A percentile compares a stretch with the other conserved stretches of the same genome.
These are phyloP conservation scores for Cyaniris semiargus DNA, from an alignment of 2,888 invertebrate species.

Conservation along the genomic window DNA sequence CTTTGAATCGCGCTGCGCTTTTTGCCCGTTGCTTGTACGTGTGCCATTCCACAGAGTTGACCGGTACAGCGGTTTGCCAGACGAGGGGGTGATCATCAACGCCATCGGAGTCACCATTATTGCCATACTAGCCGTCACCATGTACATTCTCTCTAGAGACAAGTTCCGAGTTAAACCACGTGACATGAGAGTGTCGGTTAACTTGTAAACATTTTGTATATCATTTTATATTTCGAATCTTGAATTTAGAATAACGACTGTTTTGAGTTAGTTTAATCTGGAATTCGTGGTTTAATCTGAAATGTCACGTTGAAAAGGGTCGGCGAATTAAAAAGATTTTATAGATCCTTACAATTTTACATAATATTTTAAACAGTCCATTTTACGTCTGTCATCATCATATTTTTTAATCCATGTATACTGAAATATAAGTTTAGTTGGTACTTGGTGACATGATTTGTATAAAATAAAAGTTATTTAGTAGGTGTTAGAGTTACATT, in stretches of 20 bases:
- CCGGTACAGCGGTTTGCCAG: constrained; percentile 80
- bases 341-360: background rate
- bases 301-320: background rate
- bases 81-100: constrained; percentile 86
- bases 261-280: background rate
- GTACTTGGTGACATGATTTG: background rate
- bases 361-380: background rate
- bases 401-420: background rate
- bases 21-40: constrained; percentile 53
- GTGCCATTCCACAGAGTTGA: constrained; percentile 70
- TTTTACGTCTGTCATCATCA: background rate
- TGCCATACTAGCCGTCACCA: constrained; percentile 83
- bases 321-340: background rate
- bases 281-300: background rate
- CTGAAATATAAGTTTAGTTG: background rate
- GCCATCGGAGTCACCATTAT: constrained; percentile 84
- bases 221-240: background rate
- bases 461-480: background rate
- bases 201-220: constrained; percentile 62
- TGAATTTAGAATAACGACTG: background rate
- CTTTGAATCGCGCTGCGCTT: constrained; percentile 35
- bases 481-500: too few relatives aligned
- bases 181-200: constrained; percentile 80
- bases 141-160: constrained; percentile 83
- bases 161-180: constrained; percentile 75